These are phyloP conservation scores for Callopanchax toddi DNA, from an alignment of 2,113 vertebrate species.

Conservation along the genomic window DNA sequence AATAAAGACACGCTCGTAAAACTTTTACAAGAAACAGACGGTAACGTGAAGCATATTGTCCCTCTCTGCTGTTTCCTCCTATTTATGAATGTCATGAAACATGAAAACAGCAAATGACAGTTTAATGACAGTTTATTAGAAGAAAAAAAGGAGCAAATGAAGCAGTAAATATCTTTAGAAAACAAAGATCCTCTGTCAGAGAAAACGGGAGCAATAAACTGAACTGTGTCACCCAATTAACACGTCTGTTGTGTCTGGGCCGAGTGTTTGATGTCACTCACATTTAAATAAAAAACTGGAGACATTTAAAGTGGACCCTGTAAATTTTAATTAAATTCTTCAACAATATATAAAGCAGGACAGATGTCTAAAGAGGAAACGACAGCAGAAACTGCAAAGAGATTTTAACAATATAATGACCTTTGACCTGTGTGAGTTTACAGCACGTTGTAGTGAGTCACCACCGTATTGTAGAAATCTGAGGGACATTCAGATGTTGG, in stretches of 20 bases:
- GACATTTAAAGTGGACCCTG: not conserved
- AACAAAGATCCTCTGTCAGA: constrained; percentile 6
- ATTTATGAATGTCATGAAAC: constrained; percentile 34
- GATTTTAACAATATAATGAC: too few relatives aligned
- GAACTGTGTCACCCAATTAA: constrained; percentile 28
- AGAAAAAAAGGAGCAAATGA: constrained; percentile 21
- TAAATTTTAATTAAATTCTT: constrained; percentile 13
- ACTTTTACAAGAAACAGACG: constrained; percentile 42
- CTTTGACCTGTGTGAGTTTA: too few relatives aligned
- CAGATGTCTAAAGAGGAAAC: not conserved
- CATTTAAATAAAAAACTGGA: constrained; percentile 17
- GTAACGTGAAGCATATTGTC: constrained; percentile 23
- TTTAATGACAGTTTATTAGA: constrained; percentile 12
- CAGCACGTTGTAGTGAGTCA: too few relatives aligned
- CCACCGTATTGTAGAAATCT: too few relatives aligned
- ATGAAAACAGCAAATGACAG: not conserved
- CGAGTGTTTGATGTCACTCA: not conserved
- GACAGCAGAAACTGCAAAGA: too few relatives aligned
- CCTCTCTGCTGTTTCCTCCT: constrained; percentile 17
- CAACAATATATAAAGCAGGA: not conserved
- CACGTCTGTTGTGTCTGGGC: constrained; percentile 36
- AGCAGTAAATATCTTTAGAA: constrained; percentile 10
- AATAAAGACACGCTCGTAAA: constrained; percentile 46
- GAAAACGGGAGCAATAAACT: constrained; percentile 34
- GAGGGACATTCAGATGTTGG: too few relatives aligned